Percentiles rank a stretch among this genome's conserved stretches.
These are phyloP conservation scores for Schizothorax lantsangensis DNA, from an alignment of 2,797 vertebrate species.

Conservation along the genomic window DNA sequence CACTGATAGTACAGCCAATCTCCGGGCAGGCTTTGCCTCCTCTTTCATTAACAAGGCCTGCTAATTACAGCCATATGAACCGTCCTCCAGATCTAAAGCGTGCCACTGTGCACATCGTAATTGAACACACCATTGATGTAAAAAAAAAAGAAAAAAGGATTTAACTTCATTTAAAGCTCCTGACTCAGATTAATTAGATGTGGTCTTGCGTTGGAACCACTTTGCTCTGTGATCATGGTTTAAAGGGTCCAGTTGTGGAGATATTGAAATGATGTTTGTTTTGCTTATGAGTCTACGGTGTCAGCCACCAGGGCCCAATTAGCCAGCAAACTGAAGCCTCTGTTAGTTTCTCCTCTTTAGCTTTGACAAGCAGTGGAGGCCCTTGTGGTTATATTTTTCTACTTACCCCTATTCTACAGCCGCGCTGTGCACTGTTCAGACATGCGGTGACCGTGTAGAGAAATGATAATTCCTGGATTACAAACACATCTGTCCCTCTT, in stretches of 20 bases:
- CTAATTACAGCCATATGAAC: slow-evolving; percentile 93
- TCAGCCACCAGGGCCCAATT: slow-evolving; percentile 95
- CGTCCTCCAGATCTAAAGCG: slow-evolving; percentile 85
- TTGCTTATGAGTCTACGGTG: slow-evolving; percentile 85
- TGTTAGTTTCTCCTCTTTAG: slow-evolving; percentile 76
- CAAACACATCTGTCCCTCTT: slow-evolving; percentile 4
- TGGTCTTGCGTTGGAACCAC: slow-evolving; percentile 78
- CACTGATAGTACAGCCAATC: slow-evolving; percentile 57
- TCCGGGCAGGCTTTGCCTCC: slow-evolving; percentile 70
- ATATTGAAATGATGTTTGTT: slow-evolving; percentile 87
- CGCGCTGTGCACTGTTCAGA: background rate
- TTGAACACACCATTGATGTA: slow-evolving; percentile 83
- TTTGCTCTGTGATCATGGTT: slow-evolving; percentile 78
- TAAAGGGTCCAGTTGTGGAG: slow-evolving; percentile 82
- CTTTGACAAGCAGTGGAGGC: slow-evolving; percentile 77
- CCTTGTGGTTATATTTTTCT: slow-evolving; percentile 82
- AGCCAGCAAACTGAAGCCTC: slow-evolving; percentile 87
- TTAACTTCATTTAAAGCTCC: slow-evolving; percentile 78
- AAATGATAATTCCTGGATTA: slow-evolving; percentile 30
- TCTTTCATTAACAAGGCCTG: slow-evolving; percentile 86
- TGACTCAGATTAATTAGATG: slow-evolving; percentile 84
- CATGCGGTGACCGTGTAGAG: slow-evolving; percentile 16
- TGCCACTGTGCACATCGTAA: slow-evolving; percentile 83
- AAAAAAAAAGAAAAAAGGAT: slow-evolving; percentile 64
- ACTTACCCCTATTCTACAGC: slow-evolving; percentile 78